phyloP scores from a whole-genome alignment of 2,797 vertebrate genomes.

The Psittacula derbiana region DNA sequence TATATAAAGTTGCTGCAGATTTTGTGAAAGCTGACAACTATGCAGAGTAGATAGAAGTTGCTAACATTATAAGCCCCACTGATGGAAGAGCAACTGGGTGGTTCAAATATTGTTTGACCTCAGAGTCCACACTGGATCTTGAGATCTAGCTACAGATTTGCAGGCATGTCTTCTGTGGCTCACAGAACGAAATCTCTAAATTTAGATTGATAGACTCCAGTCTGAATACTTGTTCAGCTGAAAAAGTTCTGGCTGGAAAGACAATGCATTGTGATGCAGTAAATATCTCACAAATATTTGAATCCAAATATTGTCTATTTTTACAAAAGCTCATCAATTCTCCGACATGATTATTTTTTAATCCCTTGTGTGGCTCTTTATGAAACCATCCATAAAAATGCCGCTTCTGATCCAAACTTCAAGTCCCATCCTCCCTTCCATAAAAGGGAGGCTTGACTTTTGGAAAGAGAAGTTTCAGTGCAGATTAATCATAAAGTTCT shows the following conservation, averaged over 20 bases:
- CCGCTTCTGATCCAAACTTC: background rate
- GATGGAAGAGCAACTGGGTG: background rate
- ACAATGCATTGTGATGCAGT: conserved; percentile 23
- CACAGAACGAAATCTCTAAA: background rate
- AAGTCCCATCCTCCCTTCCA: background rate
- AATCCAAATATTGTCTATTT: conserved; percentile 55
- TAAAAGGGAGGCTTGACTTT: background rate
- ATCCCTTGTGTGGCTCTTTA: background rate
- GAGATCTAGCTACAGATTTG: background rate
- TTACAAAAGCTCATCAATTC: conserved; percentile 36
- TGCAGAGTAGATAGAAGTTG: background rate
- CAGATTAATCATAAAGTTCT: background rate
- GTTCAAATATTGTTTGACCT: background rate
- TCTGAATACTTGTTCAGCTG: background rate
- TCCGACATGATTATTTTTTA: background rate
- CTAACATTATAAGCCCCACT: fast-evolving
- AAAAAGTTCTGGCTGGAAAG: conserved; percentile 18
- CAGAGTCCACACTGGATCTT: background rate
- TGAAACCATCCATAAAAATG: conserved; percentile 9
- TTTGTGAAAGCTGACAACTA: background rate
- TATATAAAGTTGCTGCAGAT: background rate
- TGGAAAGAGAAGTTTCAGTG: background rate
- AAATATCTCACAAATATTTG: conserved; percentile 32
- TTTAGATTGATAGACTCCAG: conserved; percentile 30
- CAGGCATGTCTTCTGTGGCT: background rate